Evolutionary conservation across 30 jellyfish, hydroid and myxozoan genomes (phyloP).

Genomic region (Cassiopea xamachana): DNA sequence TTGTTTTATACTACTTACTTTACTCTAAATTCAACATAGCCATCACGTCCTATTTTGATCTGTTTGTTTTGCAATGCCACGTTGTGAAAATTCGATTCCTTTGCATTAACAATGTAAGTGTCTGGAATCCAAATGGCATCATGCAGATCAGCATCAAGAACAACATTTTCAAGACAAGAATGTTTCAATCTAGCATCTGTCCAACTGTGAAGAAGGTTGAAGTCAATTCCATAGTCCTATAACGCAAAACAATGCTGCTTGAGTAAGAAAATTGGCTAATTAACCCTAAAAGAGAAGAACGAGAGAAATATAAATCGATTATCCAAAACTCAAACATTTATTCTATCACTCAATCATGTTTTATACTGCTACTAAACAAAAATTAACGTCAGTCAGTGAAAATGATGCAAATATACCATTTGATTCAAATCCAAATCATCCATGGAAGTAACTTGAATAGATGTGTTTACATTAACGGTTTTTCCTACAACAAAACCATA

Average conservation of each 20-base stretch:
- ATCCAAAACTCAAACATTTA: no score
- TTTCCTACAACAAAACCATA: slow-evolving; percentile 28
- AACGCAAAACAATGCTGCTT: not conserved
- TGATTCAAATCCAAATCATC: slow-evolving; percentile 74
- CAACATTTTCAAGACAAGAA: slow-evolving; percentile 5
- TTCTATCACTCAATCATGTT: no score
- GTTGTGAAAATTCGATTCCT: slow-evolving; percentile 57
- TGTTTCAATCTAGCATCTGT: slow-evolving; percentile 74
- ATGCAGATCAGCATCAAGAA: slow-evolving; percentile 58
- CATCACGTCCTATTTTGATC: slow-evolving; percentile 49
- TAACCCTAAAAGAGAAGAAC: not conserved
- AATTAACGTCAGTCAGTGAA: no score
- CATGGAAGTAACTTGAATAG: slow-evolving; percentile 69
- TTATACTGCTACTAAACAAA: no score
- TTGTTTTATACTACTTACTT: slow-evolving; percentile 39
- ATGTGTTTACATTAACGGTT: slow-evolving; percentile 49
- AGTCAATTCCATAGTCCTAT: slow-evolving; percentile 80
- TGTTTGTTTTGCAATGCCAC: slow-evolving; percentile 67
- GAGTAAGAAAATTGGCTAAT: no score
- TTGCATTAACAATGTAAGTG: slow-evolving; percentile 84
- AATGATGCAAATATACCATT: slow-evolving; percentile 46
- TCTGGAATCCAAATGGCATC: slow-evolving; percentile 85
- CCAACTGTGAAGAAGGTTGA: slow-evolving; percentile 76
- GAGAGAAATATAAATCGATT: not conserved
- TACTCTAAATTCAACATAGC: slow-evolving; percentile 46